These are phyloP conservation scores for Cynodonichthys magdalenae DNA, from an alignment of 2,797 vertebrate genomes.

Conservation along the genomic window DNA sequence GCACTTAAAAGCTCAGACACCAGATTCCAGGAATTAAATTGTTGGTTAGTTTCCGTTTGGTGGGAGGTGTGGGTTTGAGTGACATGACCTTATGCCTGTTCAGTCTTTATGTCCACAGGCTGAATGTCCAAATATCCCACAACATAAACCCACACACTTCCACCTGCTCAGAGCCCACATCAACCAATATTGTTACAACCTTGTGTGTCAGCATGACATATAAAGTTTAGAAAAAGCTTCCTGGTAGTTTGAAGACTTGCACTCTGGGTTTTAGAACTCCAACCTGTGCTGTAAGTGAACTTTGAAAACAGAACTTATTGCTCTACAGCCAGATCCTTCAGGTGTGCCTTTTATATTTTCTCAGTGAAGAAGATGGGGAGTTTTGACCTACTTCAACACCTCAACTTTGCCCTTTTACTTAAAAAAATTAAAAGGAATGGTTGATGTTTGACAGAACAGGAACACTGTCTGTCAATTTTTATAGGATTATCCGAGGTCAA, in stretches of 20 bases:
- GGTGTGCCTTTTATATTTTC: too few species aligned
- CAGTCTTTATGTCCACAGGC: slow-evolving; percentile 50
- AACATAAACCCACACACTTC: slow-evolving; percentile 1
- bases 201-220: slow-evolving; percentile 44
- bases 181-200: slow-evolving; percentile 56
- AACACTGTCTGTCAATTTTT: slow-evolving; percentile 5
- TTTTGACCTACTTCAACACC: slow-evolving; percentile 23
- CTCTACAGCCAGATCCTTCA: slow-evolving; percentile 44
- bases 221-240: slow-evolving; percentile 27
- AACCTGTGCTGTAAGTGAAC: slow-evolving; percentile 21
- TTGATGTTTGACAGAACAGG: slow-evolving; percentile 18
- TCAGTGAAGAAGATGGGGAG: slow-evolving; percentile 35
- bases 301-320: slow-evolving; percentile 25
- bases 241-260: slow-evolving; percentile 6
- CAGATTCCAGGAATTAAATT: too few species aligned
- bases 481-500: slow-evolving; percentile 7
- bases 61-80: too few species aligned
- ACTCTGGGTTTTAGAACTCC: slow-evolving; percentile 1
- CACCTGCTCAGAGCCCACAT: slow-evolving; percentile 8
- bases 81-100: slow-evolving; percentile 21
- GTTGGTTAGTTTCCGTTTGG: too few species aligned
- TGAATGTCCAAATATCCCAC: slow-evolving; percentile 2
- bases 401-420: slow-evolving; percentile 42
- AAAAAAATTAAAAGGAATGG: slow-evolving; percentile 21
- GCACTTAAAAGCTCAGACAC: too few species aligned